phyloP scores from a whole-genome alignment of 1,140 invertebrate species.

The Mizuhopecten yessoensis region DNA sequence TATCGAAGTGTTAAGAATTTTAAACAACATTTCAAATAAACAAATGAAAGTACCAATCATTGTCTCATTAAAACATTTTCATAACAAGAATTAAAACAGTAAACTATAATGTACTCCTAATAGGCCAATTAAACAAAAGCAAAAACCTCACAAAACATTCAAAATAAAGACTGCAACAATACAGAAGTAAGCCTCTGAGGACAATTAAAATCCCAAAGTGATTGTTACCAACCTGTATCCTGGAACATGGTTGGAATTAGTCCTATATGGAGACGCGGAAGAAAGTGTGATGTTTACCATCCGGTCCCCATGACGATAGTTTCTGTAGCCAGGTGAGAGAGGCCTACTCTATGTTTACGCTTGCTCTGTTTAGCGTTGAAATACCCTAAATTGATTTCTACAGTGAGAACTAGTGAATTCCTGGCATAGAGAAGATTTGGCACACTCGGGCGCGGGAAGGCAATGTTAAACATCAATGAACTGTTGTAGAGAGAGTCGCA shows the following conservation, averaged over 20 bases:
- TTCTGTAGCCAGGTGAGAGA: neutral
- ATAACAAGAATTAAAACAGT: too few species aligned
- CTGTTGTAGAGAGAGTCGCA: neutral
- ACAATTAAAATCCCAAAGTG: neutral
- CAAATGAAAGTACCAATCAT: too few species aligned
- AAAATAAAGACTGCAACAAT: neutral
- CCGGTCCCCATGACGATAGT: neutral
- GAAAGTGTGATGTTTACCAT: constrained; percentile 1
- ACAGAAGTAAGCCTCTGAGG: neutral
- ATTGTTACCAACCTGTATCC: neutral
- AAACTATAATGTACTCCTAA: too few species aligned
- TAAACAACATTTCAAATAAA: too few species aligned
- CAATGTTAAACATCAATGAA: constrained; percentile 24
- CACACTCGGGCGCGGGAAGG: constrained; percentile 11
- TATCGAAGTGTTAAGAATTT: too few species aligned
- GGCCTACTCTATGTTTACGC: constrained; percentile 29
- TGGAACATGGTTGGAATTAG: neutral
- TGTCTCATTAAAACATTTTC: too few species aligned
- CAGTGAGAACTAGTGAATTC: constrained; percentile 33
- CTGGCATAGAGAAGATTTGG: constrained; percentile 6
- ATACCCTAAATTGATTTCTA: constrained; percentile 29
- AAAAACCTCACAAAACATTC: neutral
- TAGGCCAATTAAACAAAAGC: too few species aligned
- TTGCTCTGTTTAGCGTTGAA: constrained; percentile 25
- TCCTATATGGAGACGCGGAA: neutral